Percentiles rank a stretch among this genome's conserved stretches.
Conservation (phyloP, 2,797 vertebrate genomes). For the Molossus molossus region DNA sequence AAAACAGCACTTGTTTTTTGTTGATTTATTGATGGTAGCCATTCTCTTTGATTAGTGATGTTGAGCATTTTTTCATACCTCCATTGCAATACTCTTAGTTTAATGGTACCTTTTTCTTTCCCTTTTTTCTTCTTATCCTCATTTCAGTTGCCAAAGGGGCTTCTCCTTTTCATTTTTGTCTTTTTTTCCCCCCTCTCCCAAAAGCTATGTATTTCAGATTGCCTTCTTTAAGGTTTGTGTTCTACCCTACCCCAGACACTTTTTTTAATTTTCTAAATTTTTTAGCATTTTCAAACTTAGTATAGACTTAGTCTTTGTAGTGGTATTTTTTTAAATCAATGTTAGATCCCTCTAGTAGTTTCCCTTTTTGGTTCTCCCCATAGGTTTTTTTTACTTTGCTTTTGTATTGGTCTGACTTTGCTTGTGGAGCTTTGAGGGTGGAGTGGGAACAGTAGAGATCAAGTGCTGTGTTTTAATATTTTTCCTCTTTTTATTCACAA, state of each 20-base stretch:
- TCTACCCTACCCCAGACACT: neutral
- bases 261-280: too few relatives aligned
- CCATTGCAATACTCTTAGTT: neutral
- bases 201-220: conserved; percentile 25
- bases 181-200: neutral
- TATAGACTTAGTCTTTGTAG: conserved; percentile 7
- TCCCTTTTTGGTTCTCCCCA: neutral
- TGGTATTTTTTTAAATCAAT: neutral
- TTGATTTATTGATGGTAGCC: neutral
- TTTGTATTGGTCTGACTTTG: conserved; percentile 14
- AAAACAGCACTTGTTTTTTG: neutral
- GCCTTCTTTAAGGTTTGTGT: neutral
- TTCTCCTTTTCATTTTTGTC: conserved; percentile 19
- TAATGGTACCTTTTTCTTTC: neutral
- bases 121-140: neutral
- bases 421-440: neutral
- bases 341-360: neutral
- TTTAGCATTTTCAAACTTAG: neutral
- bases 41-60: neutral
- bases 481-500: neutral
- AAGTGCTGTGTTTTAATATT: neutral
- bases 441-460: neutral
- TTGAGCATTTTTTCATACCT: neutral
- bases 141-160: neutral
- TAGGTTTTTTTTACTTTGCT: neutral